Conservation (phyloP, 2,113 vertebrate species). For the Epinephelus lanceolatus region DNA sequence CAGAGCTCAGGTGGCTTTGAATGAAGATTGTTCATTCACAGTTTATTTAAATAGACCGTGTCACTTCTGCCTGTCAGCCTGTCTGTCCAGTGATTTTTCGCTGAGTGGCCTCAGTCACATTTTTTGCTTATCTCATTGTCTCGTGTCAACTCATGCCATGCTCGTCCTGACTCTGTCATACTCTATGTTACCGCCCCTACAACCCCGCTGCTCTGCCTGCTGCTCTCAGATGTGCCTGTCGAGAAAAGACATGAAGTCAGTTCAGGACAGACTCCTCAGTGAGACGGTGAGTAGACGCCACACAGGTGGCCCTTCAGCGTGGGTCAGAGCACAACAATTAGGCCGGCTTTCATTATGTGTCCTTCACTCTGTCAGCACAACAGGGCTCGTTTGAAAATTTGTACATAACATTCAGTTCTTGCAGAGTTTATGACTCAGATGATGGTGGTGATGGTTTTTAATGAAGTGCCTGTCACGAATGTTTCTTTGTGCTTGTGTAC, state of each 20-base stretch:
- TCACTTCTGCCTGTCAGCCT: neutral
- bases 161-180: constrained; percentile 18
- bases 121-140: constrained; percentile 40
- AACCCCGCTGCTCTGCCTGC: constrained; percentile 34
- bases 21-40: neutral
- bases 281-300: constrained; percentile 81
- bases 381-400: no score
- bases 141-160: constrained; percentile 14
- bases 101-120: constrained; percentile 23
- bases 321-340: neutral
- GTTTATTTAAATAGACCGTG: neutral
- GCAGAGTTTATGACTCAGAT: no score
- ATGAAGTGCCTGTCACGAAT: neutral
- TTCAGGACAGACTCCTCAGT: constrained; percentile 82
- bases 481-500: constrained; percentile 42
- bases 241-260: constrained; percentile 83
- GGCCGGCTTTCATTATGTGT: neutral
- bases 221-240: constrained; percentile 83
- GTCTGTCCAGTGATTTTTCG: neutral
- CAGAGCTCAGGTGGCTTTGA: neutral
- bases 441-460: no score
- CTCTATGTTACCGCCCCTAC: constrained; percentile 14
- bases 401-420: no score
- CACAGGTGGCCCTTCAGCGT: constrained; percentile 3
- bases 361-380: neutral